A percentile compares a stretch with the other conserved stretches of the same genome.
Evolutionary conservation across 2,888 invertebrate genomes (phyloP).

Genomic region (Sarcophaga caerulescens): DNA sequence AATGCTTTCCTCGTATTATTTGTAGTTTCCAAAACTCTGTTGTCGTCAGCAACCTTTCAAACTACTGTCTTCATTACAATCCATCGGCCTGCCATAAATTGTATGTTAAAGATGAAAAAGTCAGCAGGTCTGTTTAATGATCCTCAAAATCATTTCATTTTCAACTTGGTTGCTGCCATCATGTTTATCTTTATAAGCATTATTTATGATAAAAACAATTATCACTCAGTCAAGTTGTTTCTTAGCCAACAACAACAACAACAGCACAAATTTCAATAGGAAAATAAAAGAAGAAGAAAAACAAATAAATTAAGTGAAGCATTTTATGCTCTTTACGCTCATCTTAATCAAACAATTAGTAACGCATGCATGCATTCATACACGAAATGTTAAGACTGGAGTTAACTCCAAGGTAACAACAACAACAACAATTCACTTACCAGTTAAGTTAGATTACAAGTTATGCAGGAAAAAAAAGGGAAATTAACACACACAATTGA

Average conservation of each 20-base stretch:
- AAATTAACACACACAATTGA: too few relatives aligned
- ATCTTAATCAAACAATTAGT: constrained; percentile 52
- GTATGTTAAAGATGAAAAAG: not conserved
- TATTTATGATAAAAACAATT: constrained; percentile 25
- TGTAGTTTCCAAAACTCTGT: not conserved
- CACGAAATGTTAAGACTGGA: not conserved
- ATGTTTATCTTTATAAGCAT: constrained; percentile 18
- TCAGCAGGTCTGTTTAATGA: not conserved
- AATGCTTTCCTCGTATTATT: too few relatives aligned
- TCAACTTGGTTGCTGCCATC: too few relatives aligned
- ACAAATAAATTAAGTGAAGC: not conserved
- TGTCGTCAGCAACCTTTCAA: not conserved
- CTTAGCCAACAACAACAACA: not conserved
- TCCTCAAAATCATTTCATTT: constrained; percentile 1
- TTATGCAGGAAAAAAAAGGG: too few relatives aligned
- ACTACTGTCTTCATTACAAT: not conserved
- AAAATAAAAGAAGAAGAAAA: too few relatives aligned
- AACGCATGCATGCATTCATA: constrained; percentile 16
- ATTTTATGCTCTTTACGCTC: constrained; percentile 14
- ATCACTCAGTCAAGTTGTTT: constrained; percentile 18
- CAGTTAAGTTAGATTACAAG: too few relatives aligned
- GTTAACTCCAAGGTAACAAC: not conserved
- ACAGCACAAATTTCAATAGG: not conserved
- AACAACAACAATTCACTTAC: too few relatives aligned
- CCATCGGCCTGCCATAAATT: not conserved